These are phyloP conservation scores for Hofmannophila pseudospretella DNA, from an alignment of 2,888 invertebrate species.

Conservation along the genomic window DNA sequence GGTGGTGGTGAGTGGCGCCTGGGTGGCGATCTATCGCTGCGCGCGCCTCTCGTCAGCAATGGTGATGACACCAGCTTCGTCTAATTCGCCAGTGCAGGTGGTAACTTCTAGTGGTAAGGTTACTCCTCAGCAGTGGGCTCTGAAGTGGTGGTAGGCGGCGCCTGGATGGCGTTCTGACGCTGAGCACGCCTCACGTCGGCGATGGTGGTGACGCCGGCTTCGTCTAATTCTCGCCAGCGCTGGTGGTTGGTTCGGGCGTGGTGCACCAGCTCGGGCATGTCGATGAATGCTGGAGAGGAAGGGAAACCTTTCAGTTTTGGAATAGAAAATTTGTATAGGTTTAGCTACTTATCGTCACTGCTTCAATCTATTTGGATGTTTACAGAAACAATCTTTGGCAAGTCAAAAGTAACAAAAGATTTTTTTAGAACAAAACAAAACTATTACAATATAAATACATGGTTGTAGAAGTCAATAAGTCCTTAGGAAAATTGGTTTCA, in stretches of 20 bases:
- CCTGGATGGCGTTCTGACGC: slow-evolving; percentile 28
- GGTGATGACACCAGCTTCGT: too few species aligned
- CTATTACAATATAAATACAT: too few species aligned
- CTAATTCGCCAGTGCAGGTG: too few species aligned
- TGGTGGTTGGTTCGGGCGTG: slow-evolving; percentile 92
- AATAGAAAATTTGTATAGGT: too few species aligned
- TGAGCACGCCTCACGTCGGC: slow-evolving; percentile 79
- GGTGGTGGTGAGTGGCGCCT: slow-evolving; percentile 26
- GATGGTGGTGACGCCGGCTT: slow-evolving; percentile 84
- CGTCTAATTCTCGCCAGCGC: slow-evolving; percentile 93
- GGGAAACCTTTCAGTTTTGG: too few species aligned
- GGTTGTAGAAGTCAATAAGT: too few species aligned
- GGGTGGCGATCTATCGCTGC: slow-evolving; percentile 33
- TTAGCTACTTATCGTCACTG: too few species aligned
- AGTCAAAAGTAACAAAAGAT: too few species aligned
- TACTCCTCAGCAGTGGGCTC: slow-evolving; percentile 48
- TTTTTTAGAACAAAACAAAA: too few species aligned
- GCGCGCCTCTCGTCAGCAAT: slow-evolving; percentile 80
- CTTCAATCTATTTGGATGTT: too few species aligned
- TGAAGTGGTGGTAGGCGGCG: slow-evolving; percentile 26
- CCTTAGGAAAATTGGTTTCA: too few species aligned
- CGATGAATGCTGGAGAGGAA: slow-evolving; percentile 91
- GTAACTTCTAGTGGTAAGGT: slow-evolving; percentile 78
- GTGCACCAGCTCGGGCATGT: slow-evolving; percentile 92
- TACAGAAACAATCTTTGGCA: too few species aligned